These are phyloP conservation scores for Dryobotodes eremita DNA, from an alignment of 2,888 invertebrate species.

Conservation along the genomic window DNA sequence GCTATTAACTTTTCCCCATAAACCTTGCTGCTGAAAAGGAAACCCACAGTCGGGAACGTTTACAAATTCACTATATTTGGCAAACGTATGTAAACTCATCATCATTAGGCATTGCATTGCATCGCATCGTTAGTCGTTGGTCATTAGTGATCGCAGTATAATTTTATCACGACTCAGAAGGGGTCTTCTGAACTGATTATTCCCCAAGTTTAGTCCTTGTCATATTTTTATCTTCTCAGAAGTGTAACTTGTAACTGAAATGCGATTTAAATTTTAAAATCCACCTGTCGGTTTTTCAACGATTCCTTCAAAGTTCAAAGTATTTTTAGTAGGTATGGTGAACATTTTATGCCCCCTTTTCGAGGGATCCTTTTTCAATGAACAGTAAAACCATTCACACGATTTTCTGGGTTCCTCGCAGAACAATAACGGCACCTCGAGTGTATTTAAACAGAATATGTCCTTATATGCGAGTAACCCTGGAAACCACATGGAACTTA, in stretches of 20 bases:
- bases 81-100: background rate
- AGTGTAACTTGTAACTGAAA: background rate
- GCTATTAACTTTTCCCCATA: conserved; percentile 21
- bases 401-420: background rate
- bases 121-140: too few species aligned
- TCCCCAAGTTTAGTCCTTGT: too few species aligned
- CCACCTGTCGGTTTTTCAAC: background rate
- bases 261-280: background rate
- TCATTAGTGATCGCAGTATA: background rate
- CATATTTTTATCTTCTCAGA: background rate
- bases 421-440: too few species aligned
- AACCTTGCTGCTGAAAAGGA: background rate
- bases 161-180: background rate
- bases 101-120: background rate
- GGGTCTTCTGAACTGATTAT: background rate
- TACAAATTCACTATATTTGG: background rate
- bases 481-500: background rate
- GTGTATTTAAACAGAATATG: too few species aligned
- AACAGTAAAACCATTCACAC: background rate
- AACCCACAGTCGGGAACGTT: background rate
- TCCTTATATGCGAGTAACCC: too few species aligned
- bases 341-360: background rate
- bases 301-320: background rate
- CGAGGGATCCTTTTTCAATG: conserved; percentile 8
- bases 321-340: background rate